Evolutionary conservation across 2,888 invertebrate species (phyloP), one percentile per base, ranked within the genome.

Genomic region (Trypoxylon attenuatum): DNA sequence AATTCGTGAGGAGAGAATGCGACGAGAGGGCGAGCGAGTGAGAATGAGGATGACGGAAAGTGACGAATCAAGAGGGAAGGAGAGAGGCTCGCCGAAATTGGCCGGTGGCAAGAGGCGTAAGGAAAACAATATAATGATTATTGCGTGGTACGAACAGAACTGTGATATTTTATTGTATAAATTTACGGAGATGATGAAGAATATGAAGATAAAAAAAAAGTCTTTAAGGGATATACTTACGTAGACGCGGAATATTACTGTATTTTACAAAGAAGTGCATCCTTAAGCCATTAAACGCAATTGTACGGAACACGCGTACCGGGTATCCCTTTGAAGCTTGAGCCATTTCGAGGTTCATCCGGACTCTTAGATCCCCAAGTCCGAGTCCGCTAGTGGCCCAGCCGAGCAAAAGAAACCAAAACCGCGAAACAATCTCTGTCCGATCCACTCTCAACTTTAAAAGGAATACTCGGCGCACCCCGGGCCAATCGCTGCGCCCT

Each of bases 121-220:
- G 69, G 69, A 74, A 69, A 76, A 76, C 76, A 76, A 77, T 78
- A 81, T 79, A 81, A 78, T 80, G 71, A 71, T 69, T 84, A 84
- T 82, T 82, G 85, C 84, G 84, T 83, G 86, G 86, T 85, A 85
- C 84, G 86, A 86, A 86, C 85, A 86, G 84, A 86, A 86, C 86
- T 86, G 86, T 86, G 86, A 86, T 86, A 86, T 86, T 86, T 85
- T 86, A 85, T 80, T 86, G 84, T 85, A 85, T 86, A 86, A 85
- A 82, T 82, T 76, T 76, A 69, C 76, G 76, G 71, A 61, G 65
- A 63, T 59, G 62, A 63, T 47, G 55, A 66, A 66, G 53, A 68
- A 71, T 71, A 78, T 58, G 75, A 71, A 71, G 70, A 78, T 71
- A 66, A 76, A 76, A 71, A n/a, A n/a, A n/a, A 13, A 33, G 33